Evolutionary conservation across 1,140 invertebrate species (phyloP), one percentile per base, ranked within the genome.

Genomic region (Eufriesea mexicana): DNA sequence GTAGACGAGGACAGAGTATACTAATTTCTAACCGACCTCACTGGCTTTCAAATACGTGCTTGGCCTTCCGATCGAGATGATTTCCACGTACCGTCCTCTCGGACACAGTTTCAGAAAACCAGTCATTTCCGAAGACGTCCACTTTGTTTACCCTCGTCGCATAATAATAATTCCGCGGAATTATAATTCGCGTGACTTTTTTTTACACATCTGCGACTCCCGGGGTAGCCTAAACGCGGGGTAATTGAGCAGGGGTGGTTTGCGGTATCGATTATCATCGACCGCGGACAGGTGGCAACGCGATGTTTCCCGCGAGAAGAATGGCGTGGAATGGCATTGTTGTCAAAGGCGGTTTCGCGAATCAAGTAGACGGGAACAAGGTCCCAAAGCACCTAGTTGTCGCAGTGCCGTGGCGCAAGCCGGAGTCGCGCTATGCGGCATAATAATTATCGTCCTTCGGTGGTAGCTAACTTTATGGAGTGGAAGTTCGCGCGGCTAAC

Each of bases 401-500:
- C 85, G 86, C 86, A 88, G 70, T 84, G 83, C 67, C 78, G 73
- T 68, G 59, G 77, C 77, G 78, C 84, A 86, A 86, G 61, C 76
- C 75, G 71, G 35, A 78, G 74, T 72, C 78, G 83, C 77, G 85
- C 74, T 88, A 88, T 88, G 85, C 85, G 86, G 86, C 85, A 87
- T 88, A 88, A 87, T 88, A 88, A 88, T 88, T 88, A 87, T 84
- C 83, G 86, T 87, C 77, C 82, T 88, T 88, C 86, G 82, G 86
- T 86, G 78, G 70, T 84, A 78, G 82, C 85, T 87, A 87, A 86
- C 86, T 87, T 87, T 79, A 75, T 45, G 72, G 55, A 84, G 82
- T 70, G 72, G 68, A 88, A 88, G 82, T 88, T 88, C 86, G 82
- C 86, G 57, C 73, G 45, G 73, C 82, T 87, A 88, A 88, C 78